Conservation (phyloP, 2,113 vertebrate genomes). For the Caracal caracal region DNA sequence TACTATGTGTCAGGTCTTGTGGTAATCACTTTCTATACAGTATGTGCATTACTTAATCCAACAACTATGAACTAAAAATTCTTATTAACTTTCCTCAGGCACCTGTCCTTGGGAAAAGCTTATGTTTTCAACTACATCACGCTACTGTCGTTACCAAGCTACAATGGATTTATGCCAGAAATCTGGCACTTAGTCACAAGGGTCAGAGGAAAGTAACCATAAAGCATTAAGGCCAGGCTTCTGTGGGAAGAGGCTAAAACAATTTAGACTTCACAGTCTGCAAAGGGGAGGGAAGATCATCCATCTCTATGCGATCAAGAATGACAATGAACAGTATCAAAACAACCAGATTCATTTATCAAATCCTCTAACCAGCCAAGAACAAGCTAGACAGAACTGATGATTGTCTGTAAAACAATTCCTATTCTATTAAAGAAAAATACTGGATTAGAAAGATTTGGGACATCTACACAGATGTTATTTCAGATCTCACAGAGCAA, state of each 20-base stretch:
- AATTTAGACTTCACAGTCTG: not conserved
- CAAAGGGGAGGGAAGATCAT: not conserved
- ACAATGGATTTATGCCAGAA: not conserved
- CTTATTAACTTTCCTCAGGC: not conserved
- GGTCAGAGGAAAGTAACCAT: not conserved
- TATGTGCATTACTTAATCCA: not conserved
- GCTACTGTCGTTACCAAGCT: not conserved
- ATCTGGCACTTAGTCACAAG: not conserved
- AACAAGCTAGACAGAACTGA: not conserved
- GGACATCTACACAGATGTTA: not conserved
- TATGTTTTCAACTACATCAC: not conserved
- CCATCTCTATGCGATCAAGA: not conserved
- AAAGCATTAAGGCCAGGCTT: not conserved
- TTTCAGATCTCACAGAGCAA: not conserved
- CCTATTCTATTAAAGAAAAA: slow-evolving; percentile 1
- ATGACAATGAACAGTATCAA: not conserved
- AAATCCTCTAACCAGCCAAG: not conserved
- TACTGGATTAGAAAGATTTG: not conserved
- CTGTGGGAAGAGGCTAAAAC: not conserved
- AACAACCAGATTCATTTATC: not conserved
- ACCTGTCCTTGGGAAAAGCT: not conserved
- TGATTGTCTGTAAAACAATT: not conserved
- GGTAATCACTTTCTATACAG: not conserved
- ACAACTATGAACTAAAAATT: not conserved
- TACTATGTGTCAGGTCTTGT: not conserved